A percentile compares a stretch with the other conserved stretches of the same genome.
phyloP scores from a whole-genome alignment of 2,888 invertebrate genomes.

The Melanophora roralis region DNA sequence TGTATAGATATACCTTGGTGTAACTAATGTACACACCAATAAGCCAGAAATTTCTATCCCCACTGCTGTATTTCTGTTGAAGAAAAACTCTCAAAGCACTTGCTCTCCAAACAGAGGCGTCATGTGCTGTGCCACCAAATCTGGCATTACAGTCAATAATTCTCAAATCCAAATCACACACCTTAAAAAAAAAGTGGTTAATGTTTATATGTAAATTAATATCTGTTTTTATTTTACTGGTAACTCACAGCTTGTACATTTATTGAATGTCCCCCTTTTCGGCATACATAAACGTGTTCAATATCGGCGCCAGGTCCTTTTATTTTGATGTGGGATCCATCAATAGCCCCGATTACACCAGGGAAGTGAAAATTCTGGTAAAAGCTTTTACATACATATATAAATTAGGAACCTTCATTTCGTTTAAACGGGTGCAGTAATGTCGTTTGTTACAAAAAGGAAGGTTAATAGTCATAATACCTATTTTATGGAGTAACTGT shows the following conservation, averaged over 20 bases:
- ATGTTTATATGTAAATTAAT: not conserved
- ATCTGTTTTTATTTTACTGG: not conserved
- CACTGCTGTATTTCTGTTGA: not conserved
- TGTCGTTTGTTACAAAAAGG: too few species aligned
- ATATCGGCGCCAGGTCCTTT: constrained; percentile 23
- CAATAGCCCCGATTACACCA: constrained; percentile 14
- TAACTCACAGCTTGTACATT: constrained; percentile 13
- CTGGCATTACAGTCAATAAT: constrained; percentile 10
- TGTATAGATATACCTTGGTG: too few species aligned
- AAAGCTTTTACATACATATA: not conserved
- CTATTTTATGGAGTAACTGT: too few species aligned
- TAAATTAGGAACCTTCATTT: too few species aligned
- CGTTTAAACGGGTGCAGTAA: too few species aligned
- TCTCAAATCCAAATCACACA: constrained; percentile 5
- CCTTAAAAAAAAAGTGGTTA: not conserved
- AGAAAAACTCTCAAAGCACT: constrained; percentile 15
- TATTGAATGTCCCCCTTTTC: constrained; percentile 20
- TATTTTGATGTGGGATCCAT: constrained; percentile 12
- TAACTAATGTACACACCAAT: constrained; percentile 6
- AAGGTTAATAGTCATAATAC: too few species aligned
- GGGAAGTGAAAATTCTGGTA: constrained; percentile 12
- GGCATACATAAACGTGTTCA: constrained; percentile 12
- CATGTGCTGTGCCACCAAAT: not conserved
- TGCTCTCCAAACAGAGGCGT: constrained; percentile 11
- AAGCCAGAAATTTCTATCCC: constrained; percentile 14